phyloP scores from a whole-genome alignment of 2,797 vertebrate genomes.

The Buceros bicornis region DNA sequence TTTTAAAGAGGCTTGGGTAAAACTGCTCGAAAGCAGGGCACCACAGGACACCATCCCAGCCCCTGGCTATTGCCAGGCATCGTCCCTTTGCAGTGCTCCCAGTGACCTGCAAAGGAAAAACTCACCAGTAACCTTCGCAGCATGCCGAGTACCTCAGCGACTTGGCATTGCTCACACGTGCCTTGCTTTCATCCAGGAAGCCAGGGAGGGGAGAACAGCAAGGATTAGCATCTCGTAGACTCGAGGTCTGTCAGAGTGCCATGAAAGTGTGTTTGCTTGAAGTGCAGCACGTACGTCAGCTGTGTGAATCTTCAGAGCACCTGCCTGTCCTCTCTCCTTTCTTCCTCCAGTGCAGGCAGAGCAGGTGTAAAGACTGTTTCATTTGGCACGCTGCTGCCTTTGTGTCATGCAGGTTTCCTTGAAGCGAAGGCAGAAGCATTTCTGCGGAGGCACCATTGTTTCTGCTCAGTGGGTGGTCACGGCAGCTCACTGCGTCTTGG shows the following conservation, averaged over 20 bases:
- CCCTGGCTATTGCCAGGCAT: not conserved
- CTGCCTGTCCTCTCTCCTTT: not conserved
- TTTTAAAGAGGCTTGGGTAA: not conserved
- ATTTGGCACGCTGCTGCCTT: not conserved
- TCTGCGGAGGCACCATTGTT: slow-evolving; percentile 89
- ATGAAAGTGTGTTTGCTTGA: not conserved
- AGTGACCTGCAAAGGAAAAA: not conserved
- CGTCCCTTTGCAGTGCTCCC: not conserved
- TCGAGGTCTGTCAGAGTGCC: not conserved
- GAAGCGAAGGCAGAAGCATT: slow-evolving; percentile 83
- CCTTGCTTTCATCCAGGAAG: not conserved
- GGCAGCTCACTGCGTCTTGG: slow-evolving; percentile 87
- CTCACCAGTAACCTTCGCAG: not conserved
- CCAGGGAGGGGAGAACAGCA: not conserved
- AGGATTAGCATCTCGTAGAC: not conserved
- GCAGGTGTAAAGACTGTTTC: not conserved
- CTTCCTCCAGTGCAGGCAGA: not conserved
- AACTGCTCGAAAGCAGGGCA: not conserved
- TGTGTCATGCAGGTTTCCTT: slow-evolving; percentile 84
- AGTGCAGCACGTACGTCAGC: not conserved
- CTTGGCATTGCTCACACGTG: not conserved
- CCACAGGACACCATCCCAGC: not conserved
- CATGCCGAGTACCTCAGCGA: fast-evolving
- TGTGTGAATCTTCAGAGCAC: not conserved
- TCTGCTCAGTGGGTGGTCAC: slow-evolving; percentile 87